Evolutionary conservation across 2,888 invertebrate genomes (phyloP).

Genomic region (Dicycla oo): DNA sequence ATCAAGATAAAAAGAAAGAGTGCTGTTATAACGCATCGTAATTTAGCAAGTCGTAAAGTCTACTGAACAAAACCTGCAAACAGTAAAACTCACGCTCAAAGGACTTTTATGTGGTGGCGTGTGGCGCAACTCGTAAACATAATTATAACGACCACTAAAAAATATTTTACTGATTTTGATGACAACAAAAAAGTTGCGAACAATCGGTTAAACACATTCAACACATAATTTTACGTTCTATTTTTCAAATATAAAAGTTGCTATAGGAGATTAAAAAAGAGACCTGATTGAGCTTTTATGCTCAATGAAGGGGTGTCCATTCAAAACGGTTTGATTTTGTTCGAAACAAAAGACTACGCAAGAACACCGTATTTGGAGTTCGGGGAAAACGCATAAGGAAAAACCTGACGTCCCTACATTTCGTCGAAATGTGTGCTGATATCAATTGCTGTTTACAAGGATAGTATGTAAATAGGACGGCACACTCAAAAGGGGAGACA

Average conservation of each 20-base stretch:
- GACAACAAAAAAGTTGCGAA: conserved; percentile 67
- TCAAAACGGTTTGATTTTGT: conserved; percentile 22
- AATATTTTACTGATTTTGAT: conserved; percentile 70
- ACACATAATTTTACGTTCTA: conserved; percentile 55
- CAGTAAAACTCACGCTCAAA: conserved; percentile 72
- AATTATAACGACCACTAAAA: conserved; percentile 78
- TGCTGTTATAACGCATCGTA: conserved; percentile 56
- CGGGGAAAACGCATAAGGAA: conserved; percentile 49
- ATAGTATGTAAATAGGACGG: conserved; percentile 56
- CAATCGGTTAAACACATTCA: conserved; percentile 65
- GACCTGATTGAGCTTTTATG: conserved; percentile 30
- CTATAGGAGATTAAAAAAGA: conserved; percentile 13
- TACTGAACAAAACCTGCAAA: conserved; percentile 66
- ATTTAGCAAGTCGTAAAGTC: conserved; percentile 65
- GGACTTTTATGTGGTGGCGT: conserved; percentile 72
- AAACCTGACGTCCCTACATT: conserved; percentile 41
- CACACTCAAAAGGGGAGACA: conserved; percentile 52
- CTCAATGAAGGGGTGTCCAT: conserved; percentile 32
- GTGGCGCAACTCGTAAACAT: conserved; percentile 74
- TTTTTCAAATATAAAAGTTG: conserved; percentile 50
- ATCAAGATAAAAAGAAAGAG: conserved; percentile 51
- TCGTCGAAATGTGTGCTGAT: conserved; percentile 49
- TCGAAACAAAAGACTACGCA: conserved; percentile 33
- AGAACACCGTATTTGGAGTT: conserved; percentile 27
- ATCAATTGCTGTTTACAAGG: conserved; percentile 59